Evolutionary conservation across 2,113 vertebrate genomes (phyloP), one percentile per base, ranked within the genome.

Genomic region (Mellivora capensis): DNA sequence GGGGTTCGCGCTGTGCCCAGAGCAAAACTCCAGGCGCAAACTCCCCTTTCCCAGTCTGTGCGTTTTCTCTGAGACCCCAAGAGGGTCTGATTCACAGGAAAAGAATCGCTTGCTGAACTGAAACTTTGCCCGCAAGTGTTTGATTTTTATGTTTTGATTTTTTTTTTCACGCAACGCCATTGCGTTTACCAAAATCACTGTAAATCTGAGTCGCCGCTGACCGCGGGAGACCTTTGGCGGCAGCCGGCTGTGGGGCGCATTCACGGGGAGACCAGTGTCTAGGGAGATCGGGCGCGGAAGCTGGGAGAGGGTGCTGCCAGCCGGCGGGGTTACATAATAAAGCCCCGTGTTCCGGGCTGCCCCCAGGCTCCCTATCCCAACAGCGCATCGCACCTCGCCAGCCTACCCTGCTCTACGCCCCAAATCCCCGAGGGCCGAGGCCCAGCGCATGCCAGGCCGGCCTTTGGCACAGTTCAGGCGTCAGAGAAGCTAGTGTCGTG

Each of bases 141-240:
- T 96, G 83, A 94, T 85, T 96, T 97, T 94, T 83, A 29, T 87
- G 49, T 67, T 94, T 96, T 96, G 69, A 61, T 91, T 91, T 91
- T n/a, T 37, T 57, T 57, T 49, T 37, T 3, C 9, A 72, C 71
- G 59, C 71, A 67, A 83, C 76, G 71, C 80, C 80, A 82, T 25
- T 77, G 27, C 42, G 39, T 72, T 93, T 97, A 93, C 86, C 39
- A 42, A 77, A 98, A 93, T 97, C 79, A 91, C 83, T 90, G 62
- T 72, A 71, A 92, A 79, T 91, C 87, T 85, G 84, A 97, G 87
- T 96, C 90, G 82, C 42, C 20, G 47, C 31, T 69, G 54, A 64
- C 85, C 81, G 74, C 27, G 31, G 52, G 87, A 96, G 64, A 20
- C 47, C 27, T 81, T 86, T 61, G 49, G 64, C 57, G 59, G 72